Evolutionary conservation across 2,888 invertebrate species (phyloP), one percentile per base, ranked within the genome.

Genomic region (Mechanitis messenoides): DNA sequence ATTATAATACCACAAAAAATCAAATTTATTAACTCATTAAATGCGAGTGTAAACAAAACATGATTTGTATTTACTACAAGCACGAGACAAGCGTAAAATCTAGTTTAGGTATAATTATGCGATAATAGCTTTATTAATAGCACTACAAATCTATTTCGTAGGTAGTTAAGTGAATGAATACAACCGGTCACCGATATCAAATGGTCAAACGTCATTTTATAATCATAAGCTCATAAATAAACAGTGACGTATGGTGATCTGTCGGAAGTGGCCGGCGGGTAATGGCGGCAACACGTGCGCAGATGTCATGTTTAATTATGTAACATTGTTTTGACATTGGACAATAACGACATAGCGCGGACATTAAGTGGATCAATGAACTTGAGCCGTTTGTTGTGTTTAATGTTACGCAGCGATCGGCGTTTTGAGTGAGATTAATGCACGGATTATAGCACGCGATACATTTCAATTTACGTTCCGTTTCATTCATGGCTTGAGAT

Each of bases 361-460:
- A 80, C 83, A 83, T 84, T 87, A 88, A 87, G 89, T 88, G 87
- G 89, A 89, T 89, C 90, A 89, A 87, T 89, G 90, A 90, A 89
- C 90, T 89, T 89, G 89, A 85, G 87, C 79, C 80, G 80, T 76
- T 79, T 77, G 72, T 70, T 76, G 79, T 81, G 80, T 77, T 79
- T 77, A 72, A 70, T 76, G 79, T 89, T 86, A 87, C 87, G 20
- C 20, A 20, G 20, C 20, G 85, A 88, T 87, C 85, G 86, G 83
- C 80, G 81, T 87, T 20, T 89, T 87, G 87, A 88, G 85, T 82
- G 89, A 88, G 90, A 90, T 90, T 89, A 88, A 89, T 89, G 88
- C 80, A 81, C 84, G 87, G 89, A 87, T 89, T 90, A 89, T 87
- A 85, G 88, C 90, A 90, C 89, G 89, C 89, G 87, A 89, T 88